Conservation (phyloP, 1,140 invertebrate species). For the Tetraneura akinire region DNA sequence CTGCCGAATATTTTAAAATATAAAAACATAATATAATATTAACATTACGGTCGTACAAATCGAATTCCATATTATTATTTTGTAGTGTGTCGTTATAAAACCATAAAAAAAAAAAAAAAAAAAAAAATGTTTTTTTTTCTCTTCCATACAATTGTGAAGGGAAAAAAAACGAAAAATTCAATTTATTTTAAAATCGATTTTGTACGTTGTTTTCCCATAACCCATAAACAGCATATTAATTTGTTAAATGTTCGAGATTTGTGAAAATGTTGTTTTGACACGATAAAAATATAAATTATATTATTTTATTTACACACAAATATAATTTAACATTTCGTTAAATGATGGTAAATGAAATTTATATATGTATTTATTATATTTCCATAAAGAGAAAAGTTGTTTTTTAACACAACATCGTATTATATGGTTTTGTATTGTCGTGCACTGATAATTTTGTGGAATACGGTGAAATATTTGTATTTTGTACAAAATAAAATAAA, state of each 20-base stretch:
- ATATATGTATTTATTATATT: too few species aligned
- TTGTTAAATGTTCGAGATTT: neutral
- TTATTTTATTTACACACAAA: neutral
- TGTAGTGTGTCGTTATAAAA: neutral
- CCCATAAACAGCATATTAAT: too few species aligned
- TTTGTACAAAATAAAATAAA: too few species aligned
- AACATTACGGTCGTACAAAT: too few species aligned
- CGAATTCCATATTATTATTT: too few species aligned
- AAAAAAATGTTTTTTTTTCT: neutral
- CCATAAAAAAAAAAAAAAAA: neutral
- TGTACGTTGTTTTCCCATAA: neutral
- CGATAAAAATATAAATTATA: neutral
- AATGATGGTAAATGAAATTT: too few species aligned
- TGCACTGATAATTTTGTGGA: neutral
- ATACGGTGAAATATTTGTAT: neutral
- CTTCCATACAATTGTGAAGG: neutral
- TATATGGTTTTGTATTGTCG: neutral
- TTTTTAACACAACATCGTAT: too few species aligned
- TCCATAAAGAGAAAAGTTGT: too few species aligned
- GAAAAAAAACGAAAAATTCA: neutral
- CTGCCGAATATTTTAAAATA: too few species aligned
- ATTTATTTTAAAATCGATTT: slow-evolving; percentile 18
- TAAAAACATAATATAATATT: too few species aligned
- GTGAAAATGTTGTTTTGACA: neutral
- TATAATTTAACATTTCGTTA: too few species aligned